These are phyloP conservation scores for Sisor rabdophorus DNA, from an alignment of 2,113 vertebrate genomes.

Conservation along the genomic window DNA sequence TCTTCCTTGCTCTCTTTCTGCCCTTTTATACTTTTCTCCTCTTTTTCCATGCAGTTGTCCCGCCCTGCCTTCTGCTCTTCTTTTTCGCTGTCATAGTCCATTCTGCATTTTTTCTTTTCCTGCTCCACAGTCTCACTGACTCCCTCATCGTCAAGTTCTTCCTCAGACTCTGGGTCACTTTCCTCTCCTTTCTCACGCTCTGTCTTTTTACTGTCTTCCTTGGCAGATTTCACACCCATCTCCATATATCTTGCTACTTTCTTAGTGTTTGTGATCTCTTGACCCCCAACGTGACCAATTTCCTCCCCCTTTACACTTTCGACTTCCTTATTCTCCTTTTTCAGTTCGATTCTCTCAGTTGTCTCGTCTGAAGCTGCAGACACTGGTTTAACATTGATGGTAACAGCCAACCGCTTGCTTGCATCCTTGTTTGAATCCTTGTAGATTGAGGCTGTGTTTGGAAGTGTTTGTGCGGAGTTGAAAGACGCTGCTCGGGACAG, in stretches of 20 bases:
- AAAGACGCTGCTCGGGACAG: conserved; percentile 35
- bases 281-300: not conserved
- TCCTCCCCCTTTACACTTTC: not conserved
- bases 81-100: conserved; percentile 31
- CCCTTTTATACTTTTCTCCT: not conserved
- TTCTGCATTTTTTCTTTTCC: not conserved
- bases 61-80: not conserved
- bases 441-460: conserved; percentile 44
- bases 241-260: conserved; percentile 27
- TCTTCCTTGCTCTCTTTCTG: not conserved
- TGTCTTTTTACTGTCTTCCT: conserved; percentile 16
- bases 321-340: conserved; percentile 16
- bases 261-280: conserved; percentile 34
- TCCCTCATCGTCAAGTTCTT: conserved; percentile 7
- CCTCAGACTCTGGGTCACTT: conserved; percentile 15
- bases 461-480: not conserved
- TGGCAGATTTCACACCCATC: conserved; percentile 26
- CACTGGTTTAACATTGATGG: conserved; percentile 56
- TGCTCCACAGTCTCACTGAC: not conserved
- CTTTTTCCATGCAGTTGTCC: not conserved
- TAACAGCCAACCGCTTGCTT: conserved; percentile 43
- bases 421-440: conserved; percentile 13
- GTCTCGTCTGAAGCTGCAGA: conserved; percentile 20
- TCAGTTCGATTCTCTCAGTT: conserved; percentile 16
- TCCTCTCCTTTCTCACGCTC: not conserved